These are phyloP conservation scores for Prietella phreatophila DNA, from an alignment of 2,113 vertebrate species.

Conservation along the genomic window DNA sequence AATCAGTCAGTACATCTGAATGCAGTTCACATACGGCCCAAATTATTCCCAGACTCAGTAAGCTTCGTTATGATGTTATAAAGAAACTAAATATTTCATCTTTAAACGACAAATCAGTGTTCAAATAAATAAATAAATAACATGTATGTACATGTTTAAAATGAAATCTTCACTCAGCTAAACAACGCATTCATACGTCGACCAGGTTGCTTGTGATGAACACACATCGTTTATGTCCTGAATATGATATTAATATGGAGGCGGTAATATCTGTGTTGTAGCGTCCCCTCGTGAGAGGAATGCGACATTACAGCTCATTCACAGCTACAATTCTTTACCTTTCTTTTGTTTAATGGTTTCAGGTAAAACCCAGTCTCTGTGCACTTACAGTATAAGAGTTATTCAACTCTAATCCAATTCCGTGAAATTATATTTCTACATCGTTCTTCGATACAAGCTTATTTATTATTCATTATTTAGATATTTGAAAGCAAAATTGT, in stretches of 20 bases:
- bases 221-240: not conserved
- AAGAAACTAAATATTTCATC: not conserved
- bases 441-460: not conserved
- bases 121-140: not conserved
- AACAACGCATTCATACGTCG: not conserved
- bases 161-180: not conserved
- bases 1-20: not conserved
- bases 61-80: not conserved
- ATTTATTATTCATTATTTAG: not conserved
- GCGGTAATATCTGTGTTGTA: not conserved
- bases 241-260: not conserved
- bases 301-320: not conserved
- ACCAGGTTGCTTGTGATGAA: not conserved
- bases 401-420: not conserved
- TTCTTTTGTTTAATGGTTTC: not conserved
- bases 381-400: not conserved
- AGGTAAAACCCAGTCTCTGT: not conserved
- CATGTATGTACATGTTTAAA: not conserved
- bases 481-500: not conserved
- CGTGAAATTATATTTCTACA: not conserved
- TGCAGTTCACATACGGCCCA: not conserved
- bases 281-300: constrained; percentile 40
- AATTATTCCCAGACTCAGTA: not conserved
- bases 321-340: not conserved
- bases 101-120: not conserved